Conservation (phyloP, 2,113 vertebrate species). For the Etheostoma cragini region DNA sequence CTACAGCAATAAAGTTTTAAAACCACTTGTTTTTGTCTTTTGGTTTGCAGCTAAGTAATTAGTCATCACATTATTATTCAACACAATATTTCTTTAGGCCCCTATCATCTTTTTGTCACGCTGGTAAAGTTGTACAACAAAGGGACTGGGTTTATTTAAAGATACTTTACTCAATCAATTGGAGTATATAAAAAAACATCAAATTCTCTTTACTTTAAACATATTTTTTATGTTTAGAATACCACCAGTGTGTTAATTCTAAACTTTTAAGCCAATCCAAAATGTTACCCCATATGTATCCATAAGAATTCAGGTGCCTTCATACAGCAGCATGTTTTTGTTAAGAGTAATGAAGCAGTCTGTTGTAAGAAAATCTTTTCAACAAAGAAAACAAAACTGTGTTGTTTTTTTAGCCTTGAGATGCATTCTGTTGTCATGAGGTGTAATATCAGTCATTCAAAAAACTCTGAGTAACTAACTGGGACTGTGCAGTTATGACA, state of each 20-base stretch:
- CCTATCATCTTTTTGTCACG: not conserved
- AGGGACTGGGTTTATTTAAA: not conserved
- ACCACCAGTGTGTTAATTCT: not conserved
- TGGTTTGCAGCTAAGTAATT: not conserved
- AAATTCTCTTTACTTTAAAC: too few species aligned
- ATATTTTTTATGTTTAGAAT: not conserved
- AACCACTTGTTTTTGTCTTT: constrained; percentile 4
- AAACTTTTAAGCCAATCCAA: not conserved
- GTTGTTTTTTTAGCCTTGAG: not conserved
- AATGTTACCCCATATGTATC: not conserved
- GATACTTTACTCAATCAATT: not conserved
- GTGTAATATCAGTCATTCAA: not conserved
- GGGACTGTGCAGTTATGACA: accelerated
- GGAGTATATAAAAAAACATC: not conserved
- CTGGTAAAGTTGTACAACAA: not conserved
- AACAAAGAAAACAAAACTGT: constrained; percentile 1
- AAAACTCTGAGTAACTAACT: not conserved
- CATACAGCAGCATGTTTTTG: not conserved
- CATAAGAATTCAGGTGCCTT: not conserved
- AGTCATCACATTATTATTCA: not conserved
- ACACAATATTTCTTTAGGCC: not conserved
- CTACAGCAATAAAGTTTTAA: constrained; percentile 62
- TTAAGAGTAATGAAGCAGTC: not conserved
- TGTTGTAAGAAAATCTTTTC: not conserved
- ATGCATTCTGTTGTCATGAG: not conserved